Evolutionary conservation across 2,797 vertebrate species (phyloP).

Genomic region (Euphonia xanthogaster): DNA sequence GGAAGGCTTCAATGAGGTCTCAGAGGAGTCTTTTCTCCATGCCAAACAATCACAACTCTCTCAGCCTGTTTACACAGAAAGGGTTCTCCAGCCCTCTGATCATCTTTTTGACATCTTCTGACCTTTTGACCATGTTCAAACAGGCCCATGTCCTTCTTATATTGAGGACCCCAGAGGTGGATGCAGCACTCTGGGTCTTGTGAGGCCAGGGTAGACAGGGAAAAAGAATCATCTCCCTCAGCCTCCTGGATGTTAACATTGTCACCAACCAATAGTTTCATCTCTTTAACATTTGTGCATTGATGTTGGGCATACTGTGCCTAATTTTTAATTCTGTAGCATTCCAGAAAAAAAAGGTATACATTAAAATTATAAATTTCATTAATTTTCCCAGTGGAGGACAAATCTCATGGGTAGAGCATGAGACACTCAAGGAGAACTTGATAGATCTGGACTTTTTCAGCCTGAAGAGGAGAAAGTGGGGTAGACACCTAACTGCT

Average conservation of each 20-base stretch:
- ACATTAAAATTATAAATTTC: neutral
- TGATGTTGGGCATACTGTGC: neutral
- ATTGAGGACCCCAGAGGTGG: accelerated
- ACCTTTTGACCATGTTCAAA: neutral
- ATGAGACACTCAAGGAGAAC: neutral
- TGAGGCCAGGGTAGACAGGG: neutral
- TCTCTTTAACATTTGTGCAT: neutral
- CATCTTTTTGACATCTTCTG: neutral
- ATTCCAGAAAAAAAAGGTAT: neutral
- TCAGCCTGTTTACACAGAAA: neutral
- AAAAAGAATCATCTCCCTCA: neutral
- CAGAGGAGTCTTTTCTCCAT: neutral
- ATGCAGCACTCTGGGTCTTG: neutral
- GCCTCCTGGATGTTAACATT: neutral
- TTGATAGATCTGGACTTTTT: neutral
- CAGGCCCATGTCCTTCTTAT: neutral
- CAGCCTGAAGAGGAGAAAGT: neutral
- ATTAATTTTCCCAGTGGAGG: neutral
- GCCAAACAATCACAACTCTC: neutral
- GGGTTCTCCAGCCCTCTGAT: neutral
- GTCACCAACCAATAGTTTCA: neutral
- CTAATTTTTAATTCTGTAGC: neutral
- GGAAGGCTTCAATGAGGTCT: neutral
- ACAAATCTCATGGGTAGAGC: neutral
- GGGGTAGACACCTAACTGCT: neutral